Conservation (phyloP, 64 coral and sea anemone genomes). For the Exaiptasia diaphana region DNA sequence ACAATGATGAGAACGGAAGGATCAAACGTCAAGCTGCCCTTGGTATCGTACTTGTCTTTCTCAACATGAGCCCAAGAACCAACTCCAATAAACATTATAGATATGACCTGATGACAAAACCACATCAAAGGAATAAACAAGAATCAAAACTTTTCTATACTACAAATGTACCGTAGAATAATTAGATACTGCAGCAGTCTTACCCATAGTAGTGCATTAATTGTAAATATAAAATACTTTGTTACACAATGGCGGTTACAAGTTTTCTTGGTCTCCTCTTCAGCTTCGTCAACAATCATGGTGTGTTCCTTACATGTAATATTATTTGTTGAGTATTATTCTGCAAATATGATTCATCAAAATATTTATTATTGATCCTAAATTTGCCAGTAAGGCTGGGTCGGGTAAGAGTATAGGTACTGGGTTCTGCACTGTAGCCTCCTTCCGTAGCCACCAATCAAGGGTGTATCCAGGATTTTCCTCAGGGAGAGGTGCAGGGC, state of each 20-base stretch:
- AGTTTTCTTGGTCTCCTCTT: neutral
- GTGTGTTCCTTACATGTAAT: no score
- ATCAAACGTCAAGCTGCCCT: conserved; percentile 61
- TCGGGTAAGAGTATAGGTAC: no score
- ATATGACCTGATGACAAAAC: conserved; percentile 35
- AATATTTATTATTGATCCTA: no score
- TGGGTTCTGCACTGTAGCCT: no score
- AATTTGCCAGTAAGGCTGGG: no score
- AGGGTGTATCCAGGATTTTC: no score
- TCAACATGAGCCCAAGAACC: conserved; percentile 85
- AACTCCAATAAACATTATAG: conserved; percentile 69
- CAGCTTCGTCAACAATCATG: neutral
- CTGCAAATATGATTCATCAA: no score
- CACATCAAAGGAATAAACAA: neutral
- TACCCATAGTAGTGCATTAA: conserved; percentile 49
- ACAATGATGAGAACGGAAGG: conserved; percentile 66
- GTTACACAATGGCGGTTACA: conserved; percentile 30
- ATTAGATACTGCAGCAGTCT: neutral
- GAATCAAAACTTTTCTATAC: no score
- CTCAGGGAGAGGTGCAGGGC: no score
- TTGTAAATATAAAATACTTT: conserved; percentile 53
- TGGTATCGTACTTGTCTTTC: conserved; percentile 64
- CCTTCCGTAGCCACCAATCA: no score
- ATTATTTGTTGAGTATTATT: no score
- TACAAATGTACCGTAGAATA: no score